Evolutionary conservation across 2,888 invertebrate species (phyloP).

Genomic region (Athalia circularis): DNA sequence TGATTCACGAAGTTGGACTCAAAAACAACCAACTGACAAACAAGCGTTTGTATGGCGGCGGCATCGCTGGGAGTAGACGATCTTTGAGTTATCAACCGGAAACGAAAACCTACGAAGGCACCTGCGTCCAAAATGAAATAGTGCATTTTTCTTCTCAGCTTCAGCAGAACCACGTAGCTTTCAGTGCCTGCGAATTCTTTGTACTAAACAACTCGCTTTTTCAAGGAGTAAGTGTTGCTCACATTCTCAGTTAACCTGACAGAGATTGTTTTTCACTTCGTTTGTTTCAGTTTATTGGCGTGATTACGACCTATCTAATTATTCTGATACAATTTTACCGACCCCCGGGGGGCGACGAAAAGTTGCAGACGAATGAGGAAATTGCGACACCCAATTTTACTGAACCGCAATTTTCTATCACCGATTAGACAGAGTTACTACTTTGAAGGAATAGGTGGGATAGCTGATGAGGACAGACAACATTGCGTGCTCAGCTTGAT

Average conservation of each 20-base stretch:
- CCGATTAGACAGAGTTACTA: too few relatives aligned
- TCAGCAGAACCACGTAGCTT: constrained; percentile 57
- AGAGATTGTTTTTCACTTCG: constrained; percentile 26
- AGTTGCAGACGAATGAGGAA: too few relatives aligned
- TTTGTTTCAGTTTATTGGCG: constrained; percentile 63
- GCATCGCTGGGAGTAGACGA: constrained; percentile 23
- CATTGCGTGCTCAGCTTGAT: too few relatives aligned
- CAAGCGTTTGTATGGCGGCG: constrained; percentile 11
- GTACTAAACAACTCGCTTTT: constrained; percentile 62
- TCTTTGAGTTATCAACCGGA: constrained; percentile 24
- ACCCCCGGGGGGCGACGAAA: constrained; percentile 46
- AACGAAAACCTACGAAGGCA: constrained; percentile 23
- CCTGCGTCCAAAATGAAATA: constrained; percentile 58
- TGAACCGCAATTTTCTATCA: too few relatives aligned
- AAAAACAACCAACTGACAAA: constrained; percentile 43
- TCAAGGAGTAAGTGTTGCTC: constrained; percentile 58
- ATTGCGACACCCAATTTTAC: too few relatives aligned
- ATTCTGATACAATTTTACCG: constrained; percentile 65
- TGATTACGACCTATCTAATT: constrained; percentile 65
- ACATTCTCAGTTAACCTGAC: not conserved
- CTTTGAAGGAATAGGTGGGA: too few relatives aligned
- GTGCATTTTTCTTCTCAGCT: constrained; percentile 64
- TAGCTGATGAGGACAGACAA: too few relatives aligned
- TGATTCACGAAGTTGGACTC: constrained; percentile 55
- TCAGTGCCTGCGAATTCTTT: constrained; percentile 64